Base-by-base conservation (phyloP, 2,888 invertebrate genomes). In the Amphipyra berbera region DNA sequence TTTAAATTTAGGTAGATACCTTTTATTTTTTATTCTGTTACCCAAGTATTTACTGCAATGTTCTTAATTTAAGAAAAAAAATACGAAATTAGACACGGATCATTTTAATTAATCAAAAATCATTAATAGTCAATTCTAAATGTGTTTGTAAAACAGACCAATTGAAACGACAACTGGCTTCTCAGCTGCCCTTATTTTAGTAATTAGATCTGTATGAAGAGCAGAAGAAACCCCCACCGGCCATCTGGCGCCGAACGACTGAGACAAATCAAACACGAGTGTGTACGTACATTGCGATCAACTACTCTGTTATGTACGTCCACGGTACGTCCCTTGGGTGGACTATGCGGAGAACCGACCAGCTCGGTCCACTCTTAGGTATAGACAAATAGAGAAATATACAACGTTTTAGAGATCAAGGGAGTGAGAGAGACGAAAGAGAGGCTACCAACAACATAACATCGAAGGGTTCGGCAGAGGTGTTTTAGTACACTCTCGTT, bases 201-300 rank as follows among this genome's bases (percentile, higher is more conserved):
- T 79, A 79, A 79, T 73, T 57, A 70, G 78, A 79, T 76, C 53
- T 70, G 61, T 68, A 55, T 69, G 62, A 59, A 49, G 47, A 61
- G 52, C 48, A 27, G 15, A 68, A 64, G 64, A 59, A 67, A 65
- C 58, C 63, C n/a, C 66, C 63, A 21, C 2, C 46, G 27, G 45
- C 64, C 78, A 78, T 79, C 78, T 78, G 78, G 68, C 63, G 41
- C 14, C 7, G 27, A 15, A 42, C 52, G 41, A 68, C 27, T 44
- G 49, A 60, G 62, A 73, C 46, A 44, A 47, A 13, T 57, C 70
- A 70, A 70, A 70, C 37, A 73, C 35, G 55, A 40, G 46, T 50
- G 10, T 42, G 52, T 70, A 49, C 10, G 35, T 40, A 7, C 35
- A 41, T 8, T n/a, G 1, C 45, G 7, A 27, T 12, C 10, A 8